These are phyloP conservation scores for Austrofundulus limnaeus DNA, from an alignment of 2,113 vertebrate species.

Conservation along the genomic window DNA sequence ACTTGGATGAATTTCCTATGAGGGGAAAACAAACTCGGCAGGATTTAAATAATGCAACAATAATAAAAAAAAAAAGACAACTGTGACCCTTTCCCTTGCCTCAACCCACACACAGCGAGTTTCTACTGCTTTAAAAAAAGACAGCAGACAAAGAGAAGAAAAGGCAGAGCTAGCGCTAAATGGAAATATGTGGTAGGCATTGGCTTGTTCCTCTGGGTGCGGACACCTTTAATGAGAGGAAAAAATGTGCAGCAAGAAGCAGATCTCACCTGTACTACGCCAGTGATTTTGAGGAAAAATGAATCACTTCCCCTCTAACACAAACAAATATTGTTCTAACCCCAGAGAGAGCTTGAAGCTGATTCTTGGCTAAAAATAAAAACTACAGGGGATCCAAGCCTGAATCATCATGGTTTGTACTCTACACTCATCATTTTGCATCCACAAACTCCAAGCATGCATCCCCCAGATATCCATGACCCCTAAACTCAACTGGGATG, in stretches of 20 bases:
- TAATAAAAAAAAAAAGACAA: slow-evolving; percentile 39
- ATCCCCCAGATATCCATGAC: slow-evolving; percentile 34
- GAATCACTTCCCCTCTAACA: slow-evolving; percentile 67
- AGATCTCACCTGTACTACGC: slow-evolving; percentile 52
- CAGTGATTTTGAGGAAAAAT: slow-evolving; percentile 66
- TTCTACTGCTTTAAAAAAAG: slow-evolving; percentile 53
- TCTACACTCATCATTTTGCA: slow-evolving; percentile 22
- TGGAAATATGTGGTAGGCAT: slow-evolving; percentile 56
- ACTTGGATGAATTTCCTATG: slow-evolving; percentile 66
- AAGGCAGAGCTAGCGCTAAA: slow-evolving; percentile 60
- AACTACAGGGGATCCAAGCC: slow-evolving; percentile 35
- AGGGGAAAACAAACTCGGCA: slow-evolving; percentile 46
- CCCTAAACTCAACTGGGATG: slow-evolving; percentile 42
- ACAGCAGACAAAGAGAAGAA: slow-evolving; percentile 56
- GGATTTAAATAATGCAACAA: slow-evolving; percentile 72
- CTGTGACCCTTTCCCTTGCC: slow-evolving; percentile 64
- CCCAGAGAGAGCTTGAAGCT: slow-evolving; percentile 47
- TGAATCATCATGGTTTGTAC: slow-evolving; percentile 23
- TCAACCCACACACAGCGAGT: slow-evolving; percentile 65
- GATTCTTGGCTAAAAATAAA: slow-evolving; percentile 25
- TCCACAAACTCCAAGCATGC: slow-evolving; percentile 17
- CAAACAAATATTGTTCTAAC: slow-evolving; percentile 66
- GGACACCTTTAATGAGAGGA: slow-evolving; percentile 74
- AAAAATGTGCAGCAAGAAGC: slow-evolving; percentile 60
- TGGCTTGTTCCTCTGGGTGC: slow-evolving; percentile 61